phyloP scores from a whole-genome alignment of 2,888 invertebrate species.

The Ophioninae sp. region DNA sequence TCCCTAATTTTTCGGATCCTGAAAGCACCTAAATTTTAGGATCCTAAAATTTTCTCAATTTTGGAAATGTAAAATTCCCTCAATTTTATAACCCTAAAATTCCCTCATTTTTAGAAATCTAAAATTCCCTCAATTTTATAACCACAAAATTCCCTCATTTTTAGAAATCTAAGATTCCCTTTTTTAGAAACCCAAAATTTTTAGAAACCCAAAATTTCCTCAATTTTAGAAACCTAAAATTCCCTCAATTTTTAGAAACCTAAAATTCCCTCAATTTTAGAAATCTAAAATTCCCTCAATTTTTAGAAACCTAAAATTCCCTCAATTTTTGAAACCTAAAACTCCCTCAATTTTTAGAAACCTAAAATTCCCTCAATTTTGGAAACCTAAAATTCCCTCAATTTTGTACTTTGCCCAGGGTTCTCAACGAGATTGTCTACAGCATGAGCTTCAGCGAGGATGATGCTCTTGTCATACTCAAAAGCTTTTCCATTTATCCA shows the following conservation, averaged over 20 bases:
- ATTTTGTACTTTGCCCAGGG: conserved; percentile 61
- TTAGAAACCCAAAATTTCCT: no score
- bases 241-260: no score
- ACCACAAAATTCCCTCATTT: no score
- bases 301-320: neutral
- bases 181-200: no score
- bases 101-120: conserved; percentile 3
- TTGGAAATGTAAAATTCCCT: no score
- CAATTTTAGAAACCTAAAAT: no score
- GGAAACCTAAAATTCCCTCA: neutral
- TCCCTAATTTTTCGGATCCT: no score
- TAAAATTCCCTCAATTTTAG: no score
- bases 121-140: no score
- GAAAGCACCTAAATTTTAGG: neutral
- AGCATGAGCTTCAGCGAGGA: conserved; percentile 67
- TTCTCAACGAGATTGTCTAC: conserved; percentile 73
- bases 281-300: neutral
- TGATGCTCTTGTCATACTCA: conserved; percentile 72
- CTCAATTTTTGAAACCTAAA: neutral
- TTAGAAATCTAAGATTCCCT: no score
- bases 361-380: neutral
- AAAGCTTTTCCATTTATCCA: conserved; percentile 73
- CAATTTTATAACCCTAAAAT: no score
- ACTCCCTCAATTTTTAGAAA: neutral
- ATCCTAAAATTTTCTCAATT: neutral